Conservation (phyloP, 1,140 invertebrate genomes). For the Oryctes rhinoceros region DNA sequence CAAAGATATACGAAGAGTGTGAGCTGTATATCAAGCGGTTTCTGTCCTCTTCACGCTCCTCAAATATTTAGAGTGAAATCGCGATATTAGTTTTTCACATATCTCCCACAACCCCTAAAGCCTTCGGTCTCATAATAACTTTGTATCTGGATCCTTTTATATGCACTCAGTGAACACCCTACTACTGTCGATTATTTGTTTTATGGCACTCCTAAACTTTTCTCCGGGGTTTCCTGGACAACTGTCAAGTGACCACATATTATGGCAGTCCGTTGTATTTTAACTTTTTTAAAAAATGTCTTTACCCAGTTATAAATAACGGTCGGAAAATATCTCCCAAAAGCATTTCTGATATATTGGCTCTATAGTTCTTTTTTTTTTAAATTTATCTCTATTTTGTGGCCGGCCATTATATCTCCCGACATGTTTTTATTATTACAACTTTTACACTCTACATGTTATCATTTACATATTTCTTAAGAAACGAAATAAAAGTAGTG, state of each 20-base stretch:
- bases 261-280: no score
- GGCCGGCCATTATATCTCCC: no score
- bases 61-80: conserved; percentile 27
- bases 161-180: conserved; percentile 15
- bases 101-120: background rate
- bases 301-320: no score
- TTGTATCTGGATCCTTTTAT: conserved; percentile 11
- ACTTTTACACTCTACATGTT: no score
- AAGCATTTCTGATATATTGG: no score
- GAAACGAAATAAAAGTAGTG: no score
- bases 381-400: no score
- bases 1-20: conserved; percentile 19
- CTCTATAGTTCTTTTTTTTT: no score
- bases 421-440: no score
- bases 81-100: conserved; percentile 35
- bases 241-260: conserved; percentile 2
- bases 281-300: no score
- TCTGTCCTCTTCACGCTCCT: background rate
- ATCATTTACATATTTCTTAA: no score
- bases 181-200: conserved; percentile 30
- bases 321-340: no score
- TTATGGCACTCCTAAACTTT: conserved; percentile 15
- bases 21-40: conserved; percentile 12
- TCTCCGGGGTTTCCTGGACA: conserved; percentile 7
- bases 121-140: conserved; percentile 23